Percentiles rank a stretch among this genome's conserved stretches.
Conservation (phyloP, 2,888 invertebrate species). For the Oxycera nigricornis region DNA sequence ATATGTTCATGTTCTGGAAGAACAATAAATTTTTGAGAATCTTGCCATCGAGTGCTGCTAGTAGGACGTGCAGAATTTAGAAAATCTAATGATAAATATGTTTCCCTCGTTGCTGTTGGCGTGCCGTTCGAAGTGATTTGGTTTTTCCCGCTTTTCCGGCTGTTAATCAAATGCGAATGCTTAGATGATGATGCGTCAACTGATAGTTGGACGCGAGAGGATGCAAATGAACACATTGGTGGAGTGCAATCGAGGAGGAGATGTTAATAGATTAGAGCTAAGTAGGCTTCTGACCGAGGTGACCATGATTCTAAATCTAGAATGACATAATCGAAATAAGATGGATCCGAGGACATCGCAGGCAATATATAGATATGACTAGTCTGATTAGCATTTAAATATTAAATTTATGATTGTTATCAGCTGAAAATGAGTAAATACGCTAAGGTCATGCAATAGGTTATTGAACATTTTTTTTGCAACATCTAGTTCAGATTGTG, state of each 20-base stretch:
- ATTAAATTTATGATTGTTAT: background rate
- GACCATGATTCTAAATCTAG: conserved; percentile 26
- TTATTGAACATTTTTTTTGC: too few relatives aligned
- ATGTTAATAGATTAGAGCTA: background rate
- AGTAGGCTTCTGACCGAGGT: background rate
- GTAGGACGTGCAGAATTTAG: background rate
- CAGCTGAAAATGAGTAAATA: too few relatives aligned
- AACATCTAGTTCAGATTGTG: too few relatives aligned
- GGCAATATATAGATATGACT: background rate
- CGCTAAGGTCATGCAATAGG: too few relatives aligned
- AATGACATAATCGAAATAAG: conserved; percentile 24
- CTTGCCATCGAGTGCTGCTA: background rate
- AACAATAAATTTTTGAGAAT: background rate
- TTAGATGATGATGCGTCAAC: conserved; percentile 4
- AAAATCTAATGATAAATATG: background rate
- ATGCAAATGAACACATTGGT: conserved; percentile 3
- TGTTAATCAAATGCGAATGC: background rate
- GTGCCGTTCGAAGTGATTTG: background rate
- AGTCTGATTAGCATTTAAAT: background rate
- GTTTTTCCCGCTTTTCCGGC: background rate
- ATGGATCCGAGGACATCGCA: background rate
- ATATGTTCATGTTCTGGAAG: background rate
- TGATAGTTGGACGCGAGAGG: background rate
- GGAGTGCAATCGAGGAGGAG: background rate
- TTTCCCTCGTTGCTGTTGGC: background rate